These are phyloP conservation scores for Pseudopipra pipra DNA, from an alignment of 2,113 vertebrate genomes.

Conservation along the genomic window DNA sequence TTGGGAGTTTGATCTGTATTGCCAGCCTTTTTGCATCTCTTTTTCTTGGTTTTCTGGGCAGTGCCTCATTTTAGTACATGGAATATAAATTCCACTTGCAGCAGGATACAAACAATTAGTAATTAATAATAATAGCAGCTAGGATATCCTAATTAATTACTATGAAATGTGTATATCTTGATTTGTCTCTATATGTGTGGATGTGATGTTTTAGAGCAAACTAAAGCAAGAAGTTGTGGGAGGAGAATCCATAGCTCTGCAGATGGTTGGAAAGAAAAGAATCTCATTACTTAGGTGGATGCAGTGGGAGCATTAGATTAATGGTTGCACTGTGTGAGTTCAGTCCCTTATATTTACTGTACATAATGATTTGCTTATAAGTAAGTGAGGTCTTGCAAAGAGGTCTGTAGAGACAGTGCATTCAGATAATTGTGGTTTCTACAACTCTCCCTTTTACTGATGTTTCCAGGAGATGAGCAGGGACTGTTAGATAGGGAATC, in stretches of 20 bases:
- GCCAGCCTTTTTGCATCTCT: background rate
- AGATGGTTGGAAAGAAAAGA: slow-evolving; percentile 30
- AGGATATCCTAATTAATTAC: background rate
- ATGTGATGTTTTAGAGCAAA: background rate
- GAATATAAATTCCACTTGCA: background rate
- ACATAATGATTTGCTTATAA: slow-evolving; percentile 31
- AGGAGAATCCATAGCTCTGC: slow-evolving; percentile 12
- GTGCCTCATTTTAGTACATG: background rate
- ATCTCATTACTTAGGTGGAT: slow-evolving; percentile 12
- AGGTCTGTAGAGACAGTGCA: background rate
- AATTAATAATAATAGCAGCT: background rate
- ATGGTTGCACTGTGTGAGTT: slow-evolving; percentile 9
- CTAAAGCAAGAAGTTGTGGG: background rate
- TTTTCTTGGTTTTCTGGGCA: background rate
- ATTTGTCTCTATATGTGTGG: background rate
- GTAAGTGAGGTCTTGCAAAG: slow-evolving; percentile 29
- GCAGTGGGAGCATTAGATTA: slow-evolving; percentile 44
- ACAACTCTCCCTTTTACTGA: background rate
- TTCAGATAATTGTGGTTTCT: background rate
- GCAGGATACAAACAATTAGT: background rate
- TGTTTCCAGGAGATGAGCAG: background rate
- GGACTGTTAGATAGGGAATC: background rate
- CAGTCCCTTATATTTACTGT: slow-evolving; percentile 43
- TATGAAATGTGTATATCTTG: background rate
- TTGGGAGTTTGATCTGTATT: background rate